Base-by-base conservation (phyloP, 2,888 invertebrate species). In the Leptarthrus brevirostris region DNA sequence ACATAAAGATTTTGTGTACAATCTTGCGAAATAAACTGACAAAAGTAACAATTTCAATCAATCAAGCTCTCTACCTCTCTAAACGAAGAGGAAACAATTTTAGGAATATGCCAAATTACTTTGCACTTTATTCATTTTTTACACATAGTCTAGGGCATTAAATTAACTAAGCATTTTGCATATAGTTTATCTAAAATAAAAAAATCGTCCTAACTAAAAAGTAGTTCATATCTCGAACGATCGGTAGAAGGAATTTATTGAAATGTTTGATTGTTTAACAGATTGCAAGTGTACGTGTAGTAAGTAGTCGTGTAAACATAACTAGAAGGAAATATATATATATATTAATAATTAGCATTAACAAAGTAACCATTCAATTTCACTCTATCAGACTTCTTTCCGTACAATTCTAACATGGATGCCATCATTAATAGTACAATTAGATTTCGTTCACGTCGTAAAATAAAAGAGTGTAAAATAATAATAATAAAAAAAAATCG, bases 281-380 rank as follows among this genome's bases (percentile, higher is more conserved):
- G 58, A 58, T 16, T 58, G 58, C 34, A 58, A 58, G 58, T 34
- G 58, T 36, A 58, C 58, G 36, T 36, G 58, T 12, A 36, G 34
- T 58, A 58, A 58, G 58, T 58, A 40, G 36, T 18, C 26, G 36
- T 36, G 20, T 36, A 58, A 58, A 58, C 58, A 36, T 58, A 34
- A 58, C 58, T 58, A 12, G 40, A 58, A 58, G 18, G 36, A 6
- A 58, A 58, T 20, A 58, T 58, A 36, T 20, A 58, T 58, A 36
- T 58, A 58, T 58, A 58, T 58, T 58, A 58, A 58, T 40, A 56
- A 58, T 58, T 36, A 58, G 36, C 16, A 36, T 58, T 58, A 58
- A 58, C 58, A 58, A 58, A 58, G 4, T 36, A 40, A 40, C n/a
- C 40, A 12, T 40, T 30, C 30, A 40, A 12, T 40, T 40, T n/a